Percentiles rank a stretch among this genome's conserved stretches.
phyloP scores from a whole-genome alignment of 2,797 vertebrate species.

The Rallus crepitans region DNA sequence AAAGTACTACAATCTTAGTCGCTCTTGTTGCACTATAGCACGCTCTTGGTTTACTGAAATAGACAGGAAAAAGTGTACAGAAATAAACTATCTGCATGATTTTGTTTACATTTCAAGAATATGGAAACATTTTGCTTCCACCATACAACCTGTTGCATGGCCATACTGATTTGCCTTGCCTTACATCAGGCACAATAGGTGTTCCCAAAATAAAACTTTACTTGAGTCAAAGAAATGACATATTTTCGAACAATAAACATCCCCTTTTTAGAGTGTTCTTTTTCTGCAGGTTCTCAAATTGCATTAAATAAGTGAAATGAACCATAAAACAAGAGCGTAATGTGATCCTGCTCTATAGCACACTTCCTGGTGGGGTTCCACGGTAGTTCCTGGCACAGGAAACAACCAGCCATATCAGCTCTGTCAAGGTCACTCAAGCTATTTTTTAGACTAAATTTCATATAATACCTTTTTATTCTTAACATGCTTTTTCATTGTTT shows the following conservation, averaged over 20 bases:
- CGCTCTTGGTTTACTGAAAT: background rate
- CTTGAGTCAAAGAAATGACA: constrained; percentile 54
- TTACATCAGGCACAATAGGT: constrained; percentile 22
- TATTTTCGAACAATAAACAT: constrained; percentile 67
- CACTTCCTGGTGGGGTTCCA: constrained; percentile 79
- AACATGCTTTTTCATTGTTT: constrained; percentile 28
- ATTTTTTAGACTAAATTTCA: constrained; percentile 70
- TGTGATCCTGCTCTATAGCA: constrained; percentile 75
- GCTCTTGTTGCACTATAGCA: background rate
- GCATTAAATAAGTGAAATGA: constrained; percentile 84
- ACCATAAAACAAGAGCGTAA: constrained; percentile 82
- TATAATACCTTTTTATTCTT: constrained; percentile 57
- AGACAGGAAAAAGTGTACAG: background rate
- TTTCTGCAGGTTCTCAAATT: constrained; percentile 77
- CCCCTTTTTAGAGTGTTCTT: constrained; percentile 63
- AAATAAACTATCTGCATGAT: background rate
- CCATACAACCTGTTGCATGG: background rate
- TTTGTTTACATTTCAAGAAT: background rate
- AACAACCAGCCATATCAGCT: constrained; percentile 70
- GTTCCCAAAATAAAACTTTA: constrained; percentile 51
- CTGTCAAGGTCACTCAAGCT: constrained; percentile 76
- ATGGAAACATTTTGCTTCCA: background rate
- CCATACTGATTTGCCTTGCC: background rate
- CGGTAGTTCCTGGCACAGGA: constrained; percentile 82
- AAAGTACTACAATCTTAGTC: background rate